Evolutionary conservation across 2,888 invertebrate species (phyloP).

Genomic region (Ectemnius cavifrons): DNA sequence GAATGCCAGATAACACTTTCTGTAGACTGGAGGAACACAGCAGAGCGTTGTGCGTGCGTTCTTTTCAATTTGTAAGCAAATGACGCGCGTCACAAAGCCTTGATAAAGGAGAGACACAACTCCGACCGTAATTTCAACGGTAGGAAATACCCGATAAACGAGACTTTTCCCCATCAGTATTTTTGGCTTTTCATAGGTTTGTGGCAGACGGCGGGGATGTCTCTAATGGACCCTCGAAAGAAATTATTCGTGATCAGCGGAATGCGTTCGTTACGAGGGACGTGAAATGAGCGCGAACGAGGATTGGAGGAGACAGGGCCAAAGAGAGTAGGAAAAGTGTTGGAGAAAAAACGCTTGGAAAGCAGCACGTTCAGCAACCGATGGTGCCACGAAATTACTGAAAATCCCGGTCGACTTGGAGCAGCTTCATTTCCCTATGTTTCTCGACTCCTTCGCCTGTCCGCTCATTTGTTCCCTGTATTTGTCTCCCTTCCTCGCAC

Average conservation of each 20-base stretch:
- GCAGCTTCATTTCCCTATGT: slow-evolving; percentile 48
- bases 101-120: too few relatives aligned
- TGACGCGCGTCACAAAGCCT: too few relatives aligned
- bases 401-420: slow-evolving; percentile 59
- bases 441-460: slow-evolving; percentile 44
- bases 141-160: slow-evolving; percentile 24
- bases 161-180: slow-evolving; percentile 40
- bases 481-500: slow-evolving; percentile 33
- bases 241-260: slow-evolving; percentile 65
- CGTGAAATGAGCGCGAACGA: slow-evolving; percentile 51
- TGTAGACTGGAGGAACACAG: too few relatives aligned
- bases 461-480: slow-evolving; percentile 39
- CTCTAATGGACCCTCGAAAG: slow-evolving; percentile 58
- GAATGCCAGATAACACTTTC: too few relatives aligned
- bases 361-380: slow-evolving; percentile 64
- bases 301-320: slow-evolving; percentile 45
- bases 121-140: not conserved
- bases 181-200: slow-evolving; percentile 29
- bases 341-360: slow-evolving; percentile 45
- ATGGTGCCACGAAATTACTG: slow-evolving; percentile 66
- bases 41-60: too few relatives aligned
- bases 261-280: slow-evolving; percentile 62
- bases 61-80: too few relatives aligned
- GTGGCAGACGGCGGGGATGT: slow-evolving; percentile 33
- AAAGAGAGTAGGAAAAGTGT: slow-evolving; percentile 44